Conservation (phyloP, 2,888 invertebrate genomes). For the Barypeithes pellucidus region DNA sequence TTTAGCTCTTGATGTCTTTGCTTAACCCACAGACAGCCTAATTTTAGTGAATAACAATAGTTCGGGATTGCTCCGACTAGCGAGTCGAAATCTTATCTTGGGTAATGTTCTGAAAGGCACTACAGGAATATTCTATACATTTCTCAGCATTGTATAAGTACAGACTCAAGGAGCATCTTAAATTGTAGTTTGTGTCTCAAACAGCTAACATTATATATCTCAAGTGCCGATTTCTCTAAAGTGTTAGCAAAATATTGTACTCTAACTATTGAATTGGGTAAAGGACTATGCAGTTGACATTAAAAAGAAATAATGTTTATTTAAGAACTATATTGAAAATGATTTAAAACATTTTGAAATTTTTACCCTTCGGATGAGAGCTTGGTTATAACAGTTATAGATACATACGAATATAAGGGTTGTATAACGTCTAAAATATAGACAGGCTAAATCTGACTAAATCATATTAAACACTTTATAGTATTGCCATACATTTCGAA, state of each 20-base stretch:
- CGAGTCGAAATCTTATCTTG: conserved; percentile 22
- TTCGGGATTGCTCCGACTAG: conserved; percentile 28
- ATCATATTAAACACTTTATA: no score
- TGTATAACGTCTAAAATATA: no score
- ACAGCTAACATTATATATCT: conserved; percentile 17
- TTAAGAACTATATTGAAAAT: no score
- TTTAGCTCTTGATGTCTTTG: conserved; percentile 12
- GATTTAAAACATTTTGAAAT: no score
- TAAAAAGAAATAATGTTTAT: not conserved
- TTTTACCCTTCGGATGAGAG: no score
- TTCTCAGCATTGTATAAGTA: not conserved
- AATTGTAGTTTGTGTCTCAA: conserved; percentile 13
- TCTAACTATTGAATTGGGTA: not conserved
- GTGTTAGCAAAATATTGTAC: not conserved
- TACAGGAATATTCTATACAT: conserved; percentile 24
- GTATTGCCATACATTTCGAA: no score
- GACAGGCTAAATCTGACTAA: no score
- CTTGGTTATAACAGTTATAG: no score
- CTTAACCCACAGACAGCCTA: conserved; percentile 15
- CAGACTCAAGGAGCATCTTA: not conserved
- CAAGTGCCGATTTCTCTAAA: not conserved
- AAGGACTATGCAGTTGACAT: not conserved
- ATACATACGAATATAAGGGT: no score
- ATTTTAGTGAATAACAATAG: conserved; percentile 40
- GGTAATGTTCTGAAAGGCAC: conserved; percentile 22